phyloP scores from a whole-genome alignment of 1,140 invertebrate species.

The Lamellibrachia luymesi region DNA sequence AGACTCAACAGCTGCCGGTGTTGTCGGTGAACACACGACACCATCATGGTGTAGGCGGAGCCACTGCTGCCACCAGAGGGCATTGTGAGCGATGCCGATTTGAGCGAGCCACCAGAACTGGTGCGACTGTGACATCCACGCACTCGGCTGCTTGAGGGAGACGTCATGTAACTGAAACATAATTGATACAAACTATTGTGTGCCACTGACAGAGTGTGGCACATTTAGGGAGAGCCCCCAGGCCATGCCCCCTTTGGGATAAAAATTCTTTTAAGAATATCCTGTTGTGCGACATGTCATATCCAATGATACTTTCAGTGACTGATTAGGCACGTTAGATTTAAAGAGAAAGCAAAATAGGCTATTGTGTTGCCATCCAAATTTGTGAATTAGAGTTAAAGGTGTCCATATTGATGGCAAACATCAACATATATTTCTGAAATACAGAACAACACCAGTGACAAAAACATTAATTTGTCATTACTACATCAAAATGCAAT shows the following conservation, averaged over 20 bases:
- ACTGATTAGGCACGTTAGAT: neutral
- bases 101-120: neutral
- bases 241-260: too few relatives aligned
- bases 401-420: too few relatives aligned
- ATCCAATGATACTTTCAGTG: neutral
- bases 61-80: neutral
- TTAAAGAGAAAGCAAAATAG: neutral
- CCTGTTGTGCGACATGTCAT: neutral
- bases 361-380: neutral
- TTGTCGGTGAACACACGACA: constrained; percentile 15
- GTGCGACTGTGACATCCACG: neutral
- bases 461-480: too few relatives aligned
- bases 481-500: too few relatives aligned
- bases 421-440: too few relatives aligned
- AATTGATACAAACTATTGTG: neutral
- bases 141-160: neutral
- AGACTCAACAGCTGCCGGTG: constrained; percentile 28
- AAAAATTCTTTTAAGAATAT: neutral
- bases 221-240: too few relatives aligned
- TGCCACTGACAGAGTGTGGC: too few relatives aligned
- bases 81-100: constrained; percentile 4
- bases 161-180: neutral
- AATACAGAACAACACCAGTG: too few relatives aligned
- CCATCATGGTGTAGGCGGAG: neutral
- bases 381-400: neutral